Percentiles rank a stretch among this genome's conserved stretches.
phyloP scores from a whole-genome alignment of 2,888 invertebrate species.

The Orchesellides sinensis region DNA sequence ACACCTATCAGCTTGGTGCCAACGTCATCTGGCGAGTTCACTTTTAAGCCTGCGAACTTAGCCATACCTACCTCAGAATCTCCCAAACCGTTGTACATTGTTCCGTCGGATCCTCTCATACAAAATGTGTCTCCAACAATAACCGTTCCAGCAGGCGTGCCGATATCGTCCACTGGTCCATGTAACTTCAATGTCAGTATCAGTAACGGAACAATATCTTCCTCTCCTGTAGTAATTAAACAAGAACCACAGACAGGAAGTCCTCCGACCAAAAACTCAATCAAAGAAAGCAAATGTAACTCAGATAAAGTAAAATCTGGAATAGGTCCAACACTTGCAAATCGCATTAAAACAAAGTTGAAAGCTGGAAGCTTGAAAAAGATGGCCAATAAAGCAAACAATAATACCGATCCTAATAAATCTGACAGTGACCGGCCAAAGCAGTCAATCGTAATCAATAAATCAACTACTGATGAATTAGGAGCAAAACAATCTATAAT shows the following conservation, averaged over 20 bases:
- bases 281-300: slow-evolving; percentile 23
- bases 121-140: not conserved
- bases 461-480: not conserved
- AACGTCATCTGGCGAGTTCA: slow-evolving; percentile 48
- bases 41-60: slow-evolving; percentile 37
- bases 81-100: slow-evolving; percentile 43
- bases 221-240: not conserved
- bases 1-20: slow-evolving; percentile 51
- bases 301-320: slow-evolving; percentile 22
- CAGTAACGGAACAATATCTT: not conserved
- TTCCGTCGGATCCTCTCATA: slow-evolving; percentile 43
- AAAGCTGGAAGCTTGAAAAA: slow-evolving; percentile 46
- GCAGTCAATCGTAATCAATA: not conserved
- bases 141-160: not conserved
- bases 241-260: no score
- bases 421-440: not conserved
- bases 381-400: not conserved
- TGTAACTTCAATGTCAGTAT: not conserved
- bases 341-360: slow-evolving; percentile 44
- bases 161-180: not conserved
- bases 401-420: not conserved
- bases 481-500: not conserved
- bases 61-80: slow-evolving; percentile 32
- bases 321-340: slow-evolving; percentile 38
- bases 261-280: not conserved